A percentile compares a stretch with the other conserved stretches of the same genome.
Evolutionary conservation across 64 coral and sea anemone genomes (phyloP).

Genomic region (Astreopora myriophthalma): DNA sequence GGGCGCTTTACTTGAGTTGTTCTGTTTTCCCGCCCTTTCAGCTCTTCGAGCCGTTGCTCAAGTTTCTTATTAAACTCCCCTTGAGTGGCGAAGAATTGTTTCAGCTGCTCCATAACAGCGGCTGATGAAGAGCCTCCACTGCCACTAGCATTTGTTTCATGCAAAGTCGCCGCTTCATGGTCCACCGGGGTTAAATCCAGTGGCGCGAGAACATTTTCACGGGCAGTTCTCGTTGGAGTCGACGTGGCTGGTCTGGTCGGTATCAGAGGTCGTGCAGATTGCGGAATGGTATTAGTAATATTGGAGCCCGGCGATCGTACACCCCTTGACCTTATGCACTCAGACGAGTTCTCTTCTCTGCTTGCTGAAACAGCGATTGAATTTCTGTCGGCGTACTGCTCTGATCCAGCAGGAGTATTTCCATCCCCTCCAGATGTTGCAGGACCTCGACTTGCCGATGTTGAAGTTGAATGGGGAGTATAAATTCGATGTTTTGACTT

Average conservation of each 20-base stretch:
- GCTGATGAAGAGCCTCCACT: neutral
- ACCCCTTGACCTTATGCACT: neutral
- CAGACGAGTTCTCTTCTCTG: neutral
- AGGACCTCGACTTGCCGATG: neutral
- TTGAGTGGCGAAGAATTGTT: neutral
- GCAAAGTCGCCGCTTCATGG: neutral
- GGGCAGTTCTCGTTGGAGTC: neutral
- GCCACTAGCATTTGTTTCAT: neutral
- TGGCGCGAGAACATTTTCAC: neutral
- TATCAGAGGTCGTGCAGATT: neutral
- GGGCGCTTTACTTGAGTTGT: neutral
- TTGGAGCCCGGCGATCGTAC: neutral
- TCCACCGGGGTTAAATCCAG: neutral
- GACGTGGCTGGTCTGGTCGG: neutral
- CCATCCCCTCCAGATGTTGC: neutral
- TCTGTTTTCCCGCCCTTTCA: neutral
- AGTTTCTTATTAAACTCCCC: neutral
- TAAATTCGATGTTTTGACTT: neutral
- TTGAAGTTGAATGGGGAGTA: neutral
- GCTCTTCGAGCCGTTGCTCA: neutral
- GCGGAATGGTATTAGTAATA: neutral
- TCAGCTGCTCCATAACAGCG: neutral
- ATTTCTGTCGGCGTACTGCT: neutral
- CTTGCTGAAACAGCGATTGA: neutral
- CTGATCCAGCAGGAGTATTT: neutral